These are phyloP conservation scores for Calyptommatus sinebrachiatus DNA, from an alignment of 2,113 vertebrate genomes.

Conservation along the genomic window DNA sequence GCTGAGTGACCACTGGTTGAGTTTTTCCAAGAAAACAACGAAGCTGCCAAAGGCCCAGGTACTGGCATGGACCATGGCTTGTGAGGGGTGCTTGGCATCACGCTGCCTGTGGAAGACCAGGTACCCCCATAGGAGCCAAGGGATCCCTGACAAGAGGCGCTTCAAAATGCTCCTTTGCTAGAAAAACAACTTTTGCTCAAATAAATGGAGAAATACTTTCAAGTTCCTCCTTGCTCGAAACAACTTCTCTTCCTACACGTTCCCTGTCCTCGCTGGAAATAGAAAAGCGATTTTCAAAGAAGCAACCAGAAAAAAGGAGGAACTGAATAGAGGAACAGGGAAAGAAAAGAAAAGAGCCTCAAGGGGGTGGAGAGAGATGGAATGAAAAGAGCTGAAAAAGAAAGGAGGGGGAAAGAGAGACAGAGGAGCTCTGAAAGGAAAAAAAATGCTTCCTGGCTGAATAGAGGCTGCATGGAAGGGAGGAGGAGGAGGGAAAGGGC, in stretches of 20 bases:
- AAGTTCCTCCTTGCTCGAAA: slow-evolving; percentile 64
- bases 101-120: neutral
- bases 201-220: slow-evolving; percentile 60
- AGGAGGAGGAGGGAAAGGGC: slow-evolving; percentile 61
- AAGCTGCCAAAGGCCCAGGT: fast-evolving
- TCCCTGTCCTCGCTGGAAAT: slow-evolving; percentile 68
- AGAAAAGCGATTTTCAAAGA: slow-evolving; percentile 72
- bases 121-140: neutral
- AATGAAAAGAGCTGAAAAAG: slow-evolving; percentile 71
- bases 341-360: slow-evolving; percentile 66
- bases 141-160: neutral
- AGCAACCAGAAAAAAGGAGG: slow-evolving; percentile 24
- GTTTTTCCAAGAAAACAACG: too few species aligned
- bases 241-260: slow-evolving; percentile 54
- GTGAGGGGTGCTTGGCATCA: fast-evolving
- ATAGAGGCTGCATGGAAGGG: slow-evolving; percentile 52
- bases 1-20: neutral
- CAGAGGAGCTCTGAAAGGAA: slow-evolving; percentile 72
- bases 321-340: slow-evolving; percentile 72
- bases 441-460: slow-evolving; percentile 71
- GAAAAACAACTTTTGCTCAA: slow-evolving; percentile 44
- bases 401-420: slow-evolving; percentile 63
- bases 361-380: slow-evolving; percentile 66
- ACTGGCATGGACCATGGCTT: fast-evolving
- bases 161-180: slow-evolving; percentile 40